Evolutionary conservation across 2,888 invertebrate species (phyloP).

Genomic region (Heterodera filipjevi): DNA sequence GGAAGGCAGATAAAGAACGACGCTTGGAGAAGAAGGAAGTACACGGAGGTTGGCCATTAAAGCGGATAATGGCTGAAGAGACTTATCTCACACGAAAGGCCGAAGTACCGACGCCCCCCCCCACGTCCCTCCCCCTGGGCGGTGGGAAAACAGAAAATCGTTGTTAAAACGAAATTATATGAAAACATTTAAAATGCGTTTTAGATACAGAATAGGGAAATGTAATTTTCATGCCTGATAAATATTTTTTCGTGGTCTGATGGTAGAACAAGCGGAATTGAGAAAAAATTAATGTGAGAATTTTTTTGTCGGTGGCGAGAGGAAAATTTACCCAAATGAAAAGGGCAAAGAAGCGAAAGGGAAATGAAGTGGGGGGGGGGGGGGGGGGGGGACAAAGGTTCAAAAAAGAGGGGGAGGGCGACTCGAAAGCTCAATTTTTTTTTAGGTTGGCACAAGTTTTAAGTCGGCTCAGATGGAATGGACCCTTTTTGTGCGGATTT

Average conservation of each 20-base stretch:
- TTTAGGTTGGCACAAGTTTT: too few species aligned
- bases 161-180: not conserved
- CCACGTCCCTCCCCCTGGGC: too few species aligned
- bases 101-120: not conserved
- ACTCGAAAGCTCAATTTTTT: not conserved
- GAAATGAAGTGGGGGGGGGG: too few species aligned
- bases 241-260: not conserved
- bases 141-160: conserved; percentile 5
- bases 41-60: not conserved
- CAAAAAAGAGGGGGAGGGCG: not conserved
- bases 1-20: conserved; percentile 4
- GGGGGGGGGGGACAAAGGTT: too few species aligned
- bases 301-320: too few species aligned
- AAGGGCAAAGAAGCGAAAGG: too few species aligned
- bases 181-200: too few species aligned
- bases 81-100: not conserved
- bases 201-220: not conserved
- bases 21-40: not conserved
- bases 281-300: too few species aligned
- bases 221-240: not conserved
- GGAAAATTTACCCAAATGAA: too few species aligned
- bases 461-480: too few species aligned
- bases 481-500: too few species aligned
- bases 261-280: too few species aligned
- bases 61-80: not conserved